These are phyloP conservation scores for Hassar affinis DNA, from an alignment of 2,113 vertebrate species.

Conservation along the genomic window DNA sequence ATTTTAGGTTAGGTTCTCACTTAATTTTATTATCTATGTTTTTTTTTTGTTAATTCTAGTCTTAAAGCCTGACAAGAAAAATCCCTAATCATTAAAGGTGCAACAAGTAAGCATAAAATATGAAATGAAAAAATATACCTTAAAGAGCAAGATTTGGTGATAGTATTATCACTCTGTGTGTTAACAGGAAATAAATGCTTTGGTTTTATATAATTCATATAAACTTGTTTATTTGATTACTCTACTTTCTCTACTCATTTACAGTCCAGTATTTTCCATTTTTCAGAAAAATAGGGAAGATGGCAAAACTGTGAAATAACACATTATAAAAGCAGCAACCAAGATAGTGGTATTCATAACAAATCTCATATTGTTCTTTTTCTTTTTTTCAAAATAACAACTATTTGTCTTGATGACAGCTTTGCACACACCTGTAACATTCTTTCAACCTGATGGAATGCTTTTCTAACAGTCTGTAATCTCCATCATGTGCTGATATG, in stretches of 20 bases:
- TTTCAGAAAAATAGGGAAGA: neutral
- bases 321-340: too few relatives aligned
- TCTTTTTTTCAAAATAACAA: neutral
- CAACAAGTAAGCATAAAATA: neutral
- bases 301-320: neutral
- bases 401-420: conserved; percentile 20
- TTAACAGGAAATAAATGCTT: neutral
- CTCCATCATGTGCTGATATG: neutral
- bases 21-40: neutral
- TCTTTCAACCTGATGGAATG: neutral
- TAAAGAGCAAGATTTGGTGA: neutral
- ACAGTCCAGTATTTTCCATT: neutral
- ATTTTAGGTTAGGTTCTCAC: neutral
- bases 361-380: neutral
- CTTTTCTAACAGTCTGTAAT: neutral
- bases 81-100: neutral
- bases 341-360: neutral
- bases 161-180: neutral
- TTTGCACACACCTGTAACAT: neutral
- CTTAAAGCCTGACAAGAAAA: neutral
- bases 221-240: neutral
- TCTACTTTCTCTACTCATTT: neutral
- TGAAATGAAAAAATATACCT: neutral
- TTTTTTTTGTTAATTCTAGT: neutral
- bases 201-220: neutral